Evolutionary conservation across 1,140 invertebrate genomes (phyloP).

Genomic region (Drosophila ananassae): DNA sequence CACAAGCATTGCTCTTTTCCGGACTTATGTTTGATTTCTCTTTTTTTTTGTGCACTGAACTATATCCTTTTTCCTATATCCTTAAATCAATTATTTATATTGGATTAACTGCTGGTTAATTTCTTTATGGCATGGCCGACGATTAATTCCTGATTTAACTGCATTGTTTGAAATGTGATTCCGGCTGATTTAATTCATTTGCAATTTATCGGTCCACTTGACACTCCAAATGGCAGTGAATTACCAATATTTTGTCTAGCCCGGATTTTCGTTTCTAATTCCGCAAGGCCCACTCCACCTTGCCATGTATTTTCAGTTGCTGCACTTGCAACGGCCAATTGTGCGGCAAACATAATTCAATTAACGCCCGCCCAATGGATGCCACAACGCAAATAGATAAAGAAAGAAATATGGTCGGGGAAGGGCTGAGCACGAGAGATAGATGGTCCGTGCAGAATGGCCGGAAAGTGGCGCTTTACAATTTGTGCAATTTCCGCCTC

Average conservation of each 20-base stretch:
- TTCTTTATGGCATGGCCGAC: not conserved
- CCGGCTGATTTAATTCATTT: slow-evolving; percentile 43
- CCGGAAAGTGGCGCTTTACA: slow-evolving; percentile 77
- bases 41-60: not conserved
- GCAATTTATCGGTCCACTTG: slow-evolving; percentile 19
- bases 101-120: slow-evolving; percentile 14
- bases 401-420: not conserved
- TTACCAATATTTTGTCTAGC: slow-evolving; percentile 1
- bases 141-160: slow-evolving; percentile 40
- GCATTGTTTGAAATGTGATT: slow-evolving; percentile 41
- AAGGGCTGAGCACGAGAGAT: not conserved
- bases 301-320: slow-evolving; percentile 13
- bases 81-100: slow-evolving; percentile 11
- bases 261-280: slow-evolving; percentile 15
- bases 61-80: not conserved
- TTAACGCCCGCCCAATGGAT: slow-evolving; percentile 69
- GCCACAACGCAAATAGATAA: slow-evolving; percentile 28
- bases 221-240: not conserved
- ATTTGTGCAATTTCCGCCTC: slow-evolving; percentile 76
- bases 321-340: slow-evolving; percentile 57
- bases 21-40: not conserved
- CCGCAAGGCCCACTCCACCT: slow-evolving; percentile 5
- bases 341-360: slow-evolving; percentile 81
- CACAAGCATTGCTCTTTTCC: not conserved
- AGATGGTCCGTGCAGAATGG: slow-evolving; percentile 45